Base-by-base conservation (phyloP, 2,113 vertebrate genomes). In the Notothenia rossii region DNA sequence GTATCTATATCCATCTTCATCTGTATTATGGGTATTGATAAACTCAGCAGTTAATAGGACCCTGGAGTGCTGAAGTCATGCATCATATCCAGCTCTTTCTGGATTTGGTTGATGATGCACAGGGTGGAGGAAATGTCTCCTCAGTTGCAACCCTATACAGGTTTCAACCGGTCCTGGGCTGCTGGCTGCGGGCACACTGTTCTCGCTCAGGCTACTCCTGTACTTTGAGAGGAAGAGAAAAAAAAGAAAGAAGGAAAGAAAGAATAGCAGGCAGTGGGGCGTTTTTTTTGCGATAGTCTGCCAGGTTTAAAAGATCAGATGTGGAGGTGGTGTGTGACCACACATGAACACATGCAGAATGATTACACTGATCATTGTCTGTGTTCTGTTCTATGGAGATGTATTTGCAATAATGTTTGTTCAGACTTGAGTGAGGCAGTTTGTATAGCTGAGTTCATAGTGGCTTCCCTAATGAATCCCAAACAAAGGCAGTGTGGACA, bases 131-230 rank as follows among this genome's bases (percentile, higher is more conserved):
- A 93, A 92, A 82, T 87, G 86, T 90, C 73, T 89, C 77, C 54
- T 86, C 86, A 80, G 81, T 83, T 78, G 72, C 84, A 85, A 78
- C 50, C 78, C 79, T 40, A 83, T 92, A 88, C 89, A 92, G 93
- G 93, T 93, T 93, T 89, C 75, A 94, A 90, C 94, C 92, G 90
- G 92, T 94, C 90, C 82, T 64, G 77, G 82, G 87, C 91, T 91
- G 88, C 83, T 86, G 64, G 81, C 76, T 84, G 63, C 82, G 75
- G 76, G 75, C 77, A 64, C 72, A 33, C 71, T 79, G 74, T 40
- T 74, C 74, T 68, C 66, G 1, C 82, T 85, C 72, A 72, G 55
- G 22, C 78, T 84, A 58, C 68, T 62, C 84, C 58, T 89, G 85
- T 81, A 83, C 89, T 83, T 77, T 85, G 64, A 81, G 65, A 75